Evolutionary conservation across 2,113 vertebrate species (phyloP), one percentile per base, ranked within the genome.

Genomic region (Corythornis vintsioides): DNA sequence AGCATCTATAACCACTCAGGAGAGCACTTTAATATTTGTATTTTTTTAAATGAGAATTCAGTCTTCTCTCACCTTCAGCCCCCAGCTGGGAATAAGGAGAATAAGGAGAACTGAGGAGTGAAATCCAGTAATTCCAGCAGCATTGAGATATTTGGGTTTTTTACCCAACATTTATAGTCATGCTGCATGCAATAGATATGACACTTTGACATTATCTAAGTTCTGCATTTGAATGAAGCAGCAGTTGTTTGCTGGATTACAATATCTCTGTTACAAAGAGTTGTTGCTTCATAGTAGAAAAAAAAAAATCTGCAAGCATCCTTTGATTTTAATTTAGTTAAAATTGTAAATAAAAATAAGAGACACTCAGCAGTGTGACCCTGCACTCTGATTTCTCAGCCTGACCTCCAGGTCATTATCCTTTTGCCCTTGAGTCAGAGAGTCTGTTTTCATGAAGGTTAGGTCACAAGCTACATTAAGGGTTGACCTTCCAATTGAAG

Each of bases 21-120:
- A 94, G 85, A 93, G 10, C 17, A 28, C 31, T 96, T 83, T 55
- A 95, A 96, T 92, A 95, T 95, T 96, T 92, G 91, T 92, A 73
- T 38, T 66, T 90, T 38, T 91, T 91, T 16, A 89, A 95, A 66
- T 92, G 47, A 66, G 26, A 79, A 83, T 88, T 91, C 78, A 92
- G 60, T 55, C 55, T 81, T 64, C 66, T 79, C 19, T 45, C 33
- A 88, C 24, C 40, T 75, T 72, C n/a, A 78, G 4, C 33, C 33
- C 38, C 65, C 76, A 84, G 19, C 28, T 86, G 47, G 33, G 79
- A 88, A 83, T 88, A 91, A 61, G 57, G 72, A 53, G 20, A 60
- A 9, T 56, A 84, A 89, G 81, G 38, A 86, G 19, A 87, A 73
- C 15, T 66, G 66, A 92, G 31, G 28, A 92, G 22, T 60, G 31